These are phyloP conservation scores for Hylaeus volcanicus DNA, from an alignment of 1,140 invertebrate genomes.

Conservation along the genomic window DNA sequence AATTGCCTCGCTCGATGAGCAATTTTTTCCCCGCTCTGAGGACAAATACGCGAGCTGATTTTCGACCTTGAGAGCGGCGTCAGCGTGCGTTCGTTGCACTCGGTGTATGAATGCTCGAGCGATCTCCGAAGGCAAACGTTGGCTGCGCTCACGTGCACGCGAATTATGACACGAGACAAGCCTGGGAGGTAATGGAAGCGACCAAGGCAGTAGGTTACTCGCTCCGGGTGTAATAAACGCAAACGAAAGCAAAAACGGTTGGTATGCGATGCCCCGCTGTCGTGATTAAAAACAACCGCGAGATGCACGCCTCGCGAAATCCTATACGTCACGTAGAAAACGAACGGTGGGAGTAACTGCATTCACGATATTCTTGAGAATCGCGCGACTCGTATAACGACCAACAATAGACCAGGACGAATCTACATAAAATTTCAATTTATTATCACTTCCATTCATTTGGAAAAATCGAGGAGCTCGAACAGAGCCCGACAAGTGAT, in stretches of 20 bases:
- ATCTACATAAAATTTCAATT: too few species aligned
- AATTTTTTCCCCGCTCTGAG: not conserved
- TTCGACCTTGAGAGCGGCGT: conserved; percentile 36
- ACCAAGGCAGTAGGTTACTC: conserved; percentile 50
- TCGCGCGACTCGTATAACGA: too few species aligned
- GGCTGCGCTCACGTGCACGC: conserved; percentile 51
- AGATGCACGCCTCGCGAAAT: not conserved
- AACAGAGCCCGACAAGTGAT: too few species aligned
- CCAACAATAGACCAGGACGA: too few species aligned
- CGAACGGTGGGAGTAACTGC: not conserved
- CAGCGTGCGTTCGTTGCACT: conserved; percentile 51
- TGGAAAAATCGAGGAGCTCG: too few species aligned
- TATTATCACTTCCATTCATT: too few species aligned
- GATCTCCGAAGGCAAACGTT: conserved; percentile 44
- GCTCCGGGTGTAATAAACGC: conserved; percentile 17
- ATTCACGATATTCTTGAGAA: not conserved
- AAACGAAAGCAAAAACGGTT: conserved; percentile 4
- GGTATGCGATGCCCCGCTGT: not conserved
- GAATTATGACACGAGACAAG: conserved; percentile 54
- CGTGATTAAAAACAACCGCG: not conserved
- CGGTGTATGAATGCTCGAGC: conserved; percentile 43
- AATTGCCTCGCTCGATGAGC: not conserved
- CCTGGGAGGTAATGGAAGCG: conserved; percentile 34
- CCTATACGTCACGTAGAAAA: not conserved
- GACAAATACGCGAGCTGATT: not conserved